A percentile compares a stretch with the other conserved stretches of the same genome.
phyloP scores from a whole-genome alignment of 2,888 invertebrate species.

The Crematogaster levior region DNA sequence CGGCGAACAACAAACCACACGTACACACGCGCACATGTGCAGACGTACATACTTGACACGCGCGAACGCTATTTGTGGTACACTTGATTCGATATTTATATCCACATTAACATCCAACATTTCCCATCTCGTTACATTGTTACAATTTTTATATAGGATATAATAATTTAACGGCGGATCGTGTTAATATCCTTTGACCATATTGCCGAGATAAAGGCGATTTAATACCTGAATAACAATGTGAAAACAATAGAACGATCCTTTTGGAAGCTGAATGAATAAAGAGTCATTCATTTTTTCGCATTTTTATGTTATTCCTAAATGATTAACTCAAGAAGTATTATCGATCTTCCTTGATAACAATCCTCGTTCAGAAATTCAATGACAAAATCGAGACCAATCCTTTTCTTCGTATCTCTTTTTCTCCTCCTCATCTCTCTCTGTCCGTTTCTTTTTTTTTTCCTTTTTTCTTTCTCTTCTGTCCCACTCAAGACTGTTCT shows the following conservation, averaged over 20 bases:
- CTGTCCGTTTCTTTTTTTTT: conserved; percentile 7
- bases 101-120: conserved; percentile 12
- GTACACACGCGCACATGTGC: conserved; percentile 18
- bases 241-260: not conserved
- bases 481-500: conserved; percentile 53
- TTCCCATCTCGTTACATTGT: not conserved
- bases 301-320: not conserved
- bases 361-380: conserved; percentile 69
- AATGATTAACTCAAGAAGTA: no score
- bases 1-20: conserved; percentile 79
- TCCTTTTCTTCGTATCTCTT: conserved; percentile 34
- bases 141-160: not conserved
- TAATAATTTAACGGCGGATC: not conserved
- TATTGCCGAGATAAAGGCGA: not conserved
- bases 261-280: not conserved
- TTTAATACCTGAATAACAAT: not conserved
- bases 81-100: not conserved
- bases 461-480: conserved; percentile 5
- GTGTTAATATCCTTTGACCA: not conserved
- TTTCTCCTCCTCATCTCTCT: not conserved
- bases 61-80: not conserved
- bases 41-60: conserved; percentile 10
- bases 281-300: no score
- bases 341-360: conserved; percentile 66
- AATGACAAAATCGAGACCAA: conserved; percentile 73